Evolutionary conservation across 1,140 invertebrate genomes (phyloP).

Genomic region (Brachionus paranguensis): DNA sequence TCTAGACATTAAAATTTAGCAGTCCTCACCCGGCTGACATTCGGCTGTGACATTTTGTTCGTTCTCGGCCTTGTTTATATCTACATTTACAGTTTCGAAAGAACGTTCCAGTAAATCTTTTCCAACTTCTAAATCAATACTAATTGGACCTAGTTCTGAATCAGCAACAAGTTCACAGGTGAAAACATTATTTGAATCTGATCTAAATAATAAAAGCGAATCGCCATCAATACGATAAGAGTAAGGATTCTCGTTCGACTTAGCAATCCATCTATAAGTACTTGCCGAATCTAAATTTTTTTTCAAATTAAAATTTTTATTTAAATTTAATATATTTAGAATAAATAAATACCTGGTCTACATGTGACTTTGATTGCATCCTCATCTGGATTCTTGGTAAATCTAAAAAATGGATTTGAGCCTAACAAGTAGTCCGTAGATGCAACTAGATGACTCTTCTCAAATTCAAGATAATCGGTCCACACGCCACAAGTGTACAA

Average conservation of each 20-base stretch:
- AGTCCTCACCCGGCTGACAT: slow-evolving; percentile 39
- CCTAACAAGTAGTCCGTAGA: slow-evolving; percentile 1
- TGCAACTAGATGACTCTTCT: slow-evolving; percentile 15
- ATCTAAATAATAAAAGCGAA: neutral
- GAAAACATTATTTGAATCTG: neutral
- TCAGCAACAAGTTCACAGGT: neutral
- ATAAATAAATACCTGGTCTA: slow-evolving; percentile 13
- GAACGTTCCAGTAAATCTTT: neutral
- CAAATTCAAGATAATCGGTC: neutral
- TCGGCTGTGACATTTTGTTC: neutral
- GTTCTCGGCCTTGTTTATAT: neutral
- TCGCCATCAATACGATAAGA: slow-evolving; percentile 15
- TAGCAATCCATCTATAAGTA: neutral
- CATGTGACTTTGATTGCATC: slow-evolving; percentile 20
- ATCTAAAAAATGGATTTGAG: slow-evolving; percentile 26
- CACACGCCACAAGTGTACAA: slow-evolving; percentile 24
- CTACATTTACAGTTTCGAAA: neutral
- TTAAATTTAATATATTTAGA: neutral
- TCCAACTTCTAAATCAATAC: neutral
- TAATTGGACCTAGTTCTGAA: neutral
- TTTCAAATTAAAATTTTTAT: neutral
- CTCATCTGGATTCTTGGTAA: neutral
- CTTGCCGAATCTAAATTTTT: neutral
- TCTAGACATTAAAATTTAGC: slow-evolving; percentile 28
- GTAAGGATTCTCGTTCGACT: neutral